Base-by-base conservation (phyloP, 2,113 vertebrate species). In the Copsychus sechellarum region DNA sequence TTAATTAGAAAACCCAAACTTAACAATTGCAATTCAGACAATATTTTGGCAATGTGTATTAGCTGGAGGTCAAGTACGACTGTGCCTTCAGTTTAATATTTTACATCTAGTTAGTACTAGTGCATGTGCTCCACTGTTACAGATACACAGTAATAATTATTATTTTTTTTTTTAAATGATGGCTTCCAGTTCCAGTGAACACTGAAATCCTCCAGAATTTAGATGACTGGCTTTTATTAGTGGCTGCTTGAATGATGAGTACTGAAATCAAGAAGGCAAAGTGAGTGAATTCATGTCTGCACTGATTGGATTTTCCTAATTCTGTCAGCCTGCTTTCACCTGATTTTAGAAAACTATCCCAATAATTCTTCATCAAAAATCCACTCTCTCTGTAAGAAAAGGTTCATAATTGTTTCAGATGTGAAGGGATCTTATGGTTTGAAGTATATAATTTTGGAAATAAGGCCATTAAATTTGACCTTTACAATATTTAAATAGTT, bases 401-500 rank as follows among this genome's bases (percentile, higher is more conserved):
- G 9, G 18, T 58, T 81, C 21, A 70, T 51, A 86, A 86, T 72
- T 85, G 9, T 21, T 91, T 76, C 92, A 86, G 14, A 33, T 94
- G 25, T 90, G 57, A 86, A 93, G 57, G 7, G 73, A 84, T 78
- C 51, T 79, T 82, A 77, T 20, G 28, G 25, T 67, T 95, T 87
- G 58, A 85, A 89, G 86, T 64, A 71, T 22, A 83, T 53, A 43
- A 54, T 40, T 47, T 54, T 80, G 38, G 56, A 90, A 95, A 74
- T 90, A 83, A 87, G 50, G 72, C 14, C 50, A 95, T 87, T 93
- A 93, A 92, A 90, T 95, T 88, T 92, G 65, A 92, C 66, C 57
- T 81, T 85, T 77, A 38, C 5, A 26, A 85, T 29, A 13, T 73
- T 65, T 91, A 61, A 84, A 76, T 29, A 48, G 20, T 58, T 94